Conservation (phyloP, 2,797 vertebrate species). For the Liasis olivaceus region DNA sequence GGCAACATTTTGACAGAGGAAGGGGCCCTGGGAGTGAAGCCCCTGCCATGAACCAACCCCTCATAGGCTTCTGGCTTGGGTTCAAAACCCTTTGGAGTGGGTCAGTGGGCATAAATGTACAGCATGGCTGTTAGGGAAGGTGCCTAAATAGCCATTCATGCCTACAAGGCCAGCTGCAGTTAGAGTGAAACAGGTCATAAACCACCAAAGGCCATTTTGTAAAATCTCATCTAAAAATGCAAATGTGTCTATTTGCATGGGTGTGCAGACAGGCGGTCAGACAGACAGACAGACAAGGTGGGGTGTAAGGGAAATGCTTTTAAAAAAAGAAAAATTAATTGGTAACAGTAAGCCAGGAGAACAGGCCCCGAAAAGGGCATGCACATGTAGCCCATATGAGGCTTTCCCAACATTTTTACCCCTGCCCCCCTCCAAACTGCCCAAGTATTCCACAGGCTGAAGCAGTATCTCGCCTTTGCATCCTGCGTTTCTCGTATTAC, state of each 20-base stretch:
- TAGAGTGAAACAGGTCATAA: neutral
- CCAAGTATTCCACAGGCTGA: constrained; percentile 45
- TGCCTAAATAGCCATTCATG: neutral
- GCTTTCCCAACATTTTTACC: constrained; percentile 38
- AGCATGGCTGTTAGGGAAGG: neutral
- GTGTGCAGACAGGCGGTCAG: neutral
- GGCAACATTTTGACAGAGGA: neutral
- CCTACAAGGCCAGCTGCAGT: neutral
- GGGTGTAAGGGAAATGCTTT: neutral
- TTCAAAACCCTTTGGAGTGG: neutral
- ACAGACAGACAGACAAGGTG: neutral
- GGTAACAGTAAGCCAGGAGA: constrained; percentile 8
- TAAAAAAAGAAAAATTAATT: neutral
- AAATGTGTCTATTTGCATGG: neutral
- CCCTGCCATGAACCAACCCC: neutral
- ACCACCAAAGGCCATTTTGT: neutral
- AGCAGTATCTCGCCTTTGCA: constrained; percentile 56
- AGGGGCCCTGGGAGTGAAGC: neutral
- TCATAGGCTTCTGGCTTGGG: neutral
- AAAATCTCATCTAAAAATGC: neutral
- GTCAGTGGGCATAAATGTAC: neutral
- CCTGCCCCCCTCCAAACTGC: neutral
- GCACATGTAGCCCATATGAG: constrained; percentile 32
- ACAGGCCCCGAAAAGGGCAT: constrained; percentile 22
- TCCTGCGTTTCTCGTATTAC: constrained; percentile 77